Percentiles rank a stretch among this genome's conserved stretches.
Evolutionary conservation across 1,140 invertebrate species (phyloP).

Genomic region (Drosophila pachea): DNA sequence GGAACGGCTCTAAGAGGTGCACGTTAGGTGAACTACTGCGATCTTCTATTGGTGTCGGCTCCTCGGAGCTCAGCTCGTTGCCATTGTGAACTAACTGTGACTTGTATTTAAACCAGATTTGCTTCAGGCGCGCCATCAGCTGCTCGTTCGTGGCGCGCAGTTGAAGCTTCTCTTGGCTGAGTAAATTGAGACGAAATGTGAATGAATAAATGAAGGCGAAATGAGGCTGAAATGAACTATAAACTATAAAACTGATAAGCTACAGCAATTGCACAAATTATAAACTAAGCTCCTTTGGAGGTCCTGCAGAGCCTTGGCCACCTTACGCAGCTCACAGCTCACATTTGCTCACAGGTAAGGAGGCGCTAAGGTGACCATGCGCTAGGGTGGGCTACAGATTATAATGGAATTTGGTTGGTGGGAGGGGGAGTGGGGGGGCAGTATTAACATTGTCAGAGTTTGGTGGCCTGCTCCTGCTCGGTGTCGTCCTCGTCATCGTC

Average conservation of each 20-base stretch:
- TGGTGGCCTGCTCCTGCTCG: conserved; percentile 57
- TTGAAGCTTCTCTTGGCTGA: conserved; percentile 79
- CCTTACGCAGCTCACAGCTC: too few species aligned
- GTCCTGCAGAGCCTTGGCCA: too few species aligned
- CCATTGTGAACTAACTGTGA: conserved; percentile 47
- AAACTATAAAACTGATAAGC: too few species aligned
- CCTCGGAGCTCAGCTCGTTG: conserved; percentile 47
- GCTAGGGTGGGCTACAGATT: too few species aligned
- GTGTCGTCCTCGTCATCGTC: conserved; percentile 39
- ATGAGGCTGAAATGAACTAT: neutral
- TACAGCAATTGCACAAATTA: too few species aligned
- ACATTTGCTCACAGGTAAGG: too few species aligned
- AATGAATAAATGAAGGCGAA: neutral
- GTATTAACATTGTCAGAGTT: conserved; percentile 60
- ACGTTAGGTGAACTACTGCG: conserved; percentile 42
- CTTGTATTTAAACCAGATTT: conserved; percentile 81
- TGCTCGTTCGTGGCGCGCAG: conserved; percentile 81
- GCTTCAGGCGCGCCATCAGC: conserved; percentile 81
- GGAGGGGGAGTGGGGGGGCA: neutral
- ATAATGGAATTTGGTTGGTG: conserved; percentile 32
- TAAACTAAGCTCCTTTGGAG: too few species aligned
- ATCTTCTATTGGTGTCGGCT: conserved; percentile 36
- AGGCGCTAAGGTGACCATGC: too few species aligned
- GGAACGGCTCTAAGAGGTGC: conserved; percentile 39
- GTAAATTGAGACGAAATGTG: conserved; percentile 11